Evolutionary conservation across 2,888 invertebrate genomes (phyloP).

Genomic region (Penaeus monodon): DNA sequence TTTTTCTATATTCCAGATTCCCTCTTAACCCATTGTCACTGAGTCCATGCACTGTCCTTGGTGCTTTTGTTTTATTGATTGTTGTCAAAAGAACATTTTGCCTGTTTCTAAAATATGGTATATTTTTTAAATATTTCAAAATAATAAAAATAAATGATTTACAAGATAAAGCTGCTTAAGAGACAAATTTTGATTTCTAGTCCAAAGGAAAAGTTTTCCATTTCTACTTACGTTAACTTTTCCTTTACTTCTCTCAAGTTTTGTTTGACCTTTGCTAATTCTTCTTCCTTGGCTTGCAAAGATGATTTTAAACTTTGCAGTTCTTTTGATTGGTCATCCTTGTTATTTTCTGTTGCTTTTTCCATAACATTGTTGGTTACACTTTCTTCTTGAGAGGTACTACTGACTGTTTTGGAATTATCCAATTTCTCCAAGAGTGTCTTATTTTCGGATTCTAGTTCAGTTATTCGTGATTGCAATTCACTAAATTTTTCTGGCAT

Average conservation of each 20-base stretch:
- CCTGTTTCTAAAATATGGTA: no score
- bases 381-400: slow-evolving; percentile 8
- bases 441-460: slow-evolving; percentile 19
- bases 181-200: no score
- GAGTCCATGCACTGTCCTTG: no score
- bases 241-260: slow-evolving; percentile 38
- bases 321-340: slow-evolving; percentile 25
- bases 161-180: no score
- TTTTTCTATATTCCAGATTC: no score
- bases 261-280: slow-evolving; percentile 15
- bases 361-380: not conserved
- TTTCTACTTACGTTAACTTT: slow-evolving; percentile 38
- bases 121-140: no score
- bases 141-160: no score
- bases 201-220: no score
- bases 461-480: slow-evolving; percentile 17
- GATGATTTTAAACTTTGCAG: slow-evolving; percentile 22
- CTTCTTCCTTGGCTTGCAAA: slow-evolving; percentile 33
- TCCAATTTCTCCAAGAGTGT: slow-evolving; percentile 14
- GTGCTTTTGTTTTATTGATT: no score
- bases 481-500: not conserved
- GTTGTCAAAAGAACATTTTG: no score
- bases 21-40: no score
- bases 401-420: not conserved
- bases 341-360: slow-evolving; percentile 25